Evolutionary conservation across 2,797 vertebrate genomes (phyloP), one percentile per base, ranked within the genome.

Genomic region (Lycodopsis pacificus): DNA sequence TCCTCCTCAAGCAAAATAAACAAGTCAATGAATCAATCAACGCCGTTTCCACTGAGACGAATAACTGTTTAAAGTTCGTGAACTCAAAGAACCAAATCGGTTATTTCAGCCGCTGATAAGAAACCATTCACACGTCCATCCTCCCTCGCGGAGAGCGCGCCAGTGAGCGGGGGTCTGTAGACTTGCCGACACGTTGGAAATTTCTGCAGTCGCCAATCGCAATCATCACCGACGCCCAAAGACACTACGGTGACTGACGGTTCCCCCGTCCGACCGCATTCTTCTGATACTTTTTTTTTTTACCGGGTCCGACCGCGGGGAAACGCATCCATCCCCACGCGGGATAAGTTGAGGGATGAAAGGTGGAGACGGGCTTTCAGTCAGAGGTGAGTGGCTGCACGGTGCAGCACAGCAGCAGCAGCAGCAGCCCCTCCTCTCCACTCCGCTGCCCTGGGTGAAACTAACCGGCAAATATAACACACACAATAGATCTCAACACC

Each of bases 171-270:
- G 30, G 83, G 63, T 86, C 86, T 34, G 84, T 79, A 74, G 79
- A 70, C 67, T 86, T 83, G 73, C 81, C 70, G 85, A 84, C 90
- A 81, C 89, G 90, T 81, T 73, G 83, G 40, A 71, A 80, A 81
- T 90, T 86, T 88, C 90, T 85, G 86, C 90, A 89, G 87, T 88
- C 92, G 77, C 84, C 61, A 87, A 81, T 57, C 59, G 90, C 73
- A 84, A 91, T 87, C 89, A 93, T 88, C 85, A 90, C 84, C 91
- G 91, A 90, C 88, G 89, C 87, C 89, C 87, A 70, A 27, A 83
- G 71, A 84, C 81, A 14, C 80, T 71, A 80, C 90, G 25, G 65
- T 77, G 51, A 34, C 69, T 64, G 75, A 62, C 65, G 86, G 71
- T 42, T 34, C 65, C 58, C 59, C 48, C 32, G 56, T 68, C 66